Conservation (phyloP, 2,797 vertebrate species). For the Falco rusticolus region DNA sequence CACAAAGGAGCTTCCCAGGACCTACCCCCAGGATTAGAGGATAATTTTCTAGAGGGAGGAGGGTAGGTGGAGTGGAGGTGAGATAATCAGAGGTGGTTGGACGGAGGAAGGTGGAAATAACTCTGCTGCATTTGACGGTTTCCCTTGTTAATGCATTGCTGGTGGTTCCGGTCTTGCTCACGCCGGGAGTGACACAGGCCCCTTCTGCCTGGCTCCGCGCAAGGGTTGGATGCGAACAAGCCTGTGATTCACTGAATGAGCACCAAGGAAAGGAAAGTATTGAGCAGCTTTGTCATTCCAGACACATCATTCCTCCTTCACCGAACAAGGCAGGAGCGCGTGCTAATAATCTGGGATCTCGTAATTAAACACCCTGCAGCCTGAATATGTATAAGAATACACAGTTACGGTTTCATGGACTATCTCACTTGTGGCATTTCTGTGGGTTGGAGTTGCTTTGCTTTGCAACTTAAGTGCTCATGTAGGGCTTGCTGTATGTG, state of each 20-base stretch:
- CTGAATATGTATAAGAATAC: background rate
- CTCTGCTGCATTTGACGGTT: fast-evolving
- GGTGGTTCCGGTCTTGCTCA: background rate
- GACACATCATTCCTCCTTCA: background rate
- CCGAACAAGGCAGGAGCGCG: background rate
- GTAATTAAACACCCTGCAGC: constrained; percentile 52
- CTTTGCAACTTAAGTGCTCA: background rate
- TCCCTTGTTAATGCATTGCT: background rate
- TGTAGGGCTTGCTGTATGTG: background rate
- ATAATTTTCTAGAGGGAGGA: background rate
- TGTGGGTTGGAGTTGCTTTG: background rate
- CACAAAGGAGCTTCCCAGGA: background rate
- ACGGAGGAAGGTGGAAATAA: background rate
- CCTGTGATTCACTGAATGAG: background rate
- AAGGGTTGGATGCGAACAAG: background rate
- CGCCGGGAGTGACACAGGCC: background rate
- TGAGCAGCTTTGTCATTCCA: background rate
- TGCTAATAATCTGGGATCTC: constrained; percentile 34
- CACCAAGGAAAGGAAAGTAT: background rate
- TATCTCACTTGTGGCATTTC: constrained; percentile 15
- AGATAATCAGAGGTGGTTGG: background rate
- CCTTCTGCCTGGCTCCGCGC: background rate
- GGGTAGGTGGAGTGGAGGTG: background rate
- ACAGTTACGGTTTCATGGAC: background rate
- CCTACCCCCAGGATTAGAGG: background rate